Percentiles rank a stretch among this genome's conserved stretches.
Evolutionary conservation across 2,113 vertebrate species (phyloP).

Genomic region (Xenopus laevis): DNA sequence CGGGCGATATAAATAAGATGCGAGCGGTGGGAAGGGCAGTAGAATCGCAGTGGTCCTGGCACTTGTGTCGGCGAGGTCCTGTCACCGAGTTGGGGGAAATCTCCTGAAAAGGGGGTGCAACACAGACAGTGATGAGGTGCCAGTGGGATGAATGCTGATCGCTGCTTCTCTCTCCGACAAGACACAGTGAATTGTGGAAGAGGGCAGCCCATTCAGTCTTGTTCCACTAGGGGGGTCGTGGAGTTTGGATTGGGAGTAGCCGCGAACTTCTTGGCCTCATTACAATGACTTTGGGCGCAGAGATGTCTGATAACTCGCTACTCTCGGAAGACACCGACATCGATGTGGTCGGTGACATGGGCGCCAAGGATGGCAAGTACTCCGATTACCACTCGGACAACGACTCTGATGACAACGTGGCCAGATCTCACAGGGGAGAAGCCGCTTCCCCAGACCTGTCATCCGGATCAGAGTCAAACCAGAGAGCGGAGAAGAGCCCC

Average conservation of each 20-base stretch:
- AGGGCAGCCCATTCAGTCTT: constrained; percentile 18
- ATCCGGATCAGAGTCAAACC: constrained; percentile 52
- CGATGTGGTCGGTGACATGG: constrained; percentile 86
- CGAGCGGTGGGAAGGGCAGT: constrained; percentile 29
- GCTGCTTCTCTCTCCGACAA: background rate
- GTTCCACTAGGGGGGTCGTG: constrained; percentile 3
- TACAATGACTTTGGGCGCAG: constrained; percentile 80
- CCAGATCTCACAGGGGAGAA: constrained; percentile 60
- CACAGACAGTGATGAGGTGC: constrained; percentile 11
- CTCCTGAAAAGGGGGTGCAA: background rate
- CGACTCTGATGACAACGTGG: constrained; percentile 54
- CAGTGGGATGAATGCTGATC: background rate
- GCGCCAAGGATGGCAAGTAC: constrained; percentile 47
- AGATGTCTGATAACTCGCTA: constrained; percentile 79
- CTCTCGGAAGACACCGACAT: constrained; percentile 88
- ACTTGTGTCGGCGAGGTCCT: background rate
- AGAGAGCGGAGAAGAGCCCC: constrained; percentile 49
- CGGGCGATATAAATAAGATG: background rate
- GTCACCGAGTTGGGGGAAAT: background rate
- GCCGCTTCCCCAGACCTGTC: constrained; percentile 64
- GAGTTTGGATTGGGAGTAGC: constrained; percentile 12
- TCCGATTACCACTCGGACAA: constrained; percentile 36
- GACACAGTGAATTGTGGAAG: background rate
- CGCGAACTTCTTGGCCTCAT: constrained; percentile 29
- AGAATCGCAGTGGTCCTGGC: background rate